Base-by-base conservation (phyloP, 2,113 vertebrate genomes). In the Crypturellus undulatus region DNA sequence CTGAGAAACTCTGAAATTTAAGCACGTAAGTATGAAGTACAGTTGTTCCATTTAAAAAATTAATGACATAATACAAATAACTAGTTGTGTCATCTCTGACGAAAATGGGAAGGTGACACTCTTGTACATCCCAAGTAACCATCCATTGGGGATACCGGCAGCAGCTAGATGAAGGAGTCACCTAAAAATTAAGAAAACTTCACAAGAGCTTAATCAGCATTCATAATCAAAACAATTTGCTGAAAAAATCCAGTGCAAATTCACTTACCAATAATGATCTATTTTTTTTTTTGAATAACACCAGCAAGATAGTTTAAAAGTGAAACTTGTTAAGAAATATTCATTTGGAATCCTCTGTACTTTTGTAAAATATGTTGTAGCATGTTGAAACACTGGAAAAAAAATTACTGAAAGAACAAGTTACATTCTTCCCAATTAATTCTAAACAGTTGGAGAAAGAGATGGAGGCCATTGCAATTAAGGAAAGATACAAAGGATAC, bases 241-340 rank as follows among this genome's bases (percentile, higher is more conserved):
- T 52, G 47, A 19, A 80, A 93, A 90, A 63, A 47, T 90, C 82
- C 69, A 34, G 64, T 71, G n/a, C 18, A 62, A 58, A 76, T 77
- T 42, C 87, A 34, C 21, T 91, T 58, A 64, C 40, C 19, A 52
- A 22, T 36, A 40, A 42, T 40, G 52, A 54, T n/a, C n/a, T n/a
- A n/a, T n/a, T n/a, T 47, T 47, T 47, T 84, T 78, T 42, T 63
- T 47, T 63, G 71, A 83, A 76, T 68, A 79, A 82, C 49, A 79
- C 24, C 47, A 83, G 63, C 51, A 88, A 83, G 62, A 86, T 67
- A 76, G 43, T 84, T 90, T 89, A 79, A 93, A 92, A 93, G 69
- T 89, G 63, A 79, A 91, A 63, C 15, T 56, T 2, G 0, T 16
- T 73, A 40, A 90, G 79, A 87, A 87, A 83, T 64, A 59, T 9